Percentiles rank a stretch among this genome's conserved stretches.
These are phyloP conservation scores for Proteles cristata DNA, from an alignment of 2,113 vertebrate species.

Conservation along the genomic window DNA sequence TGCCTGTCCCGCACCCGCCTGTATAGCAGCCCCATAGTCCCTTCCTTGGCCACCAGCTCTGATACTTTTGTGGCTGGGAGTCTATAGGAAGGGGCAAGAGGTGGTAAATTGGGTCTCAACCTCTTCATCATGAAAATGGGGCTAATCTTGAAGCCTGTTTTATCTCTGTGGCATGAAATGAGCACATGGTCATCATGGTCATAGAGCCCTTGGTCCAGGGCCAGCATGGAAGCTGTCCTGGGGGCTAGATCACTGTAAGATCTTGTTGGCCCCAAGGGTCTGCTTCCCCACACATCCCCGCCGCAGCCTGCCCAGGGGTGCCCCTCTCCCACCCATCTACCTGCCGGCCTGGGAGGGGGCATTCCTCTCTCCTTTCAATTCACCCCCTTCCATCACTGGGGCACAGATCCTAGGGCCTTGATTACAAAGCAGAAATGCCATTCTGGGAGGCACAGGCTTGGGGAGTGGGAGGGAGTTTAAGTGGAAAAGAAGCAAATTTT, in stretches of 20 bases:
- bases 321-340: background rate
- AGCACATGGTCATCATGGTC: background rate
- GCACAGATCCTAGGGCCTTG: constrained; percentile 35
- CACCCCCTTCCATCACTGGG: background rate
- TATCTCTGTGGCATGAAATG: background rate
- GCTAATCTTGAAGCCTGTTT: background rate
- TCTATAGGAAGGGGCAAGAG: background rate
- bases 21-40: background rate
- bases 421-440: constrained; percentile 75
- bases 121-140: background rate
- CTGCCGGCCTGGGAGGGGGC: background rate
- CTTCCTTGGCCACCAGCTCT: background rate
- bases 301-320: background rate
- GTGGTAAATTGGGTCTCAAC: constrained; percentile 61
- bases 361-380: background rate
- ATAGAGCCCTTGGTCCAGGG: background rate
- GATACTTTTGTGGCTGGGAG: background rate
- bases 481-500: constrained; percentile 78
- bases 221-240: background rate
- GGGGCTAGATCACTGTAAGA: background rate
- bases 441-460: background rate
- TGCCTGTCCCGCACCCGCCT: background rate
- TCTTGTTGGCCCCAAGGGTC: background rate
- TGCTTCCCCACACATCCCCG: background rate
- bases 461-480: background rate